Base-by-base conservation (phyloP, 37 sponge, comb jelly and placozoan species). In the Ephydatia muelleri region DNA sequence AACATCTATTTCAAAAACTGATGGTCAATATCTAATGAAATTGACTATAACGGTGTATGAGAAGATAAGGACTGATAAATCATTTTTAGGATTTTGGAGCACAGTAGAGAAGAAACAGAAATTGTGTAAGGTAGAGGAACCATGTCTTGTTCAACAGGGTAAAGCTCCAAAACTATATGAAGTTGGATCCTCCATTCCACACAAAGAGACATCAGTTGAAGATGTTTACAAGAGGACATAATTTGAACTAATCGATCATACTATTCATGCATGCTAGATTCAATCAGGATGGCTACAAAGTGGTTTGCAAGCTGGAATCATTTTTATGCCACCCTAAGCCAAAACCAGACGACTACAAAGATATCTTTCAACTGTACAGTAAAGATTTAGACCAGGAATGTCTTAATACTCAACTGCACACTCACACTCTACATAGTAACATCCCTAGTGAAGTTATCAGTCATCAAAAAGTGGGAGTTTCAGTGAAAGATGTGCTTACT, bases 361-460 rank as follows among this genome's bases (percentile, higher is more conserved):
- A 48, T 33, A 34, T 81, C 23, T 34, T n/a, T 30, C 14, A n/a
- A 73, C 78, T 78, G 69, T 84, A 89, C 85, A 47, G 85, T 38
- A 49, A 32, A 5, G 86, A 80, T 38, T 40, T 85, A 38, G 31
- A 49, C 66, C 72, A 38, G 25, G 88, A 82, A 19, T 35, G 79
- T 48, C 57, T 88, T 29, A n/a, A 78, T 64, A 40, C 84, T 9
- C 89, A 88, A 75, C 74, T 88, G 16, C 57, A 57, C 57, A 43
- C 6, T 43, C 43, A 9, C 3, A 4, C 16, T 57, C 16, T 4
- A 57, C 57, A 13, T 57, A 11, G 57, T 57, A 57, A 57, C n/a
- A n/a, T n/a, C n/a, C n/a, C n/a, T n/a, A n/a, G n/a, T n/a, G n/a
- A n/a, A n/a, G n/a, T n/a, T n/a, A n/a, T n/a, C n/a, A n/a, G n/a